Evolutionary conservation across 2,888 invertebrate genomes (phyloP).

Genomic region (Papilio protenor): DNA sequence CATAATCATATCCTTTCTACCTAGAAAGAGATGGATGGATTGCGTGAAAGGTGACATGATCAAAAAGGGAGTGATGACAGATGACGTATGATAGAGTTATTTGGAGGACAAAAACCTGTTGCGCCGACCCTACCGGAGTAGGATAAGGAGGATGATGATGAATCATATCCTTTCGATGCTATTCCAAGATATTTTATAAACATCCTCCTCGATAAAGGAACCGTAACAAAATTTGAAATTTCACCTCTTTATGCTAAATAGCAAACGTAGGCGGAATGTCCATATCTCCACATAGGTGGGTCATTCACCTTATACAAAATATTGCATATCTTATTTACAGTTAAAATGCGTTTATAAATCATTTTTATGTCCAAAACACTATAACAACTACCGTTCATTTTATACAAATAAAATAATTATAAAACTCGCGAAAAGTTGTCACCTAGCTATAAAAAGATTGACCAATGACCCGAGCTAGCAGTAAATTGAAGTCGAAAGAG

Average conservation of each 20-base stretch:
- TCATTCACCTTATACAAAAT: constrained; percentile 50
- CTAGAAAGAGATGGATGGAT: no score
- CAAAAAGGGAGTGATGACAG: no score
- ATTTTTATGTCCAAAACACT: constrained; percentile 30
- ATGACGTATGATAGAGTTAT: no score
- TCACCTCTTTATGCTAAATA: constrained; percentile 58
- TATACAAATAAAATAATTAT: constrained; percentile 35
- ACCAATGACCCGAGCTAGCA: constrained; percentile 22
- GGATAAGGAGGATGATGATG: no score
- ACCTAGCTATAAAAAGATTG: constrained; percentile 28
- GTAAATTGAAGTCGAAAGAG: constrained; percentile 11
- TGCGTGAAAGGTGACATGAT: no score
- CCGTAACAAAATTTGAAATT: constrained; percentile 51
- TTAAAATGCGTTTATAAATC: constrained; percentile 46
- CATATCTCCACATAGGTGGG: constrained; percentile 46
- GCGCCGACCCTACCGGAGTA: no score
- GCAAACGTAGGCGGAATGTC: constrained; percentile 51
- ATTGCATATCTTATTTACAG: constrained; percentile 38
- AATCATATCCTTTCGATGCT: not conserved
- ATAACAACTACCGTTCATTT: constrained; percentile 37
- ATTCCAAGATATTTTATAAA: constrained; percentile 25
- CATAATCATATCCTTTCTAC: not conserved
- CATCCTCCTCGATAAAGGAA: constrained; percentile 58
- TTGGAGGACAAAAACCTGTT: no score
- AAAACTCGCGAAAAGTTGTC: constrained; percentile 32